phyloP scores from a whole-genome alignment of 2,888 invertebrate species.

The Lepetodrilus schrolli region DNA sequence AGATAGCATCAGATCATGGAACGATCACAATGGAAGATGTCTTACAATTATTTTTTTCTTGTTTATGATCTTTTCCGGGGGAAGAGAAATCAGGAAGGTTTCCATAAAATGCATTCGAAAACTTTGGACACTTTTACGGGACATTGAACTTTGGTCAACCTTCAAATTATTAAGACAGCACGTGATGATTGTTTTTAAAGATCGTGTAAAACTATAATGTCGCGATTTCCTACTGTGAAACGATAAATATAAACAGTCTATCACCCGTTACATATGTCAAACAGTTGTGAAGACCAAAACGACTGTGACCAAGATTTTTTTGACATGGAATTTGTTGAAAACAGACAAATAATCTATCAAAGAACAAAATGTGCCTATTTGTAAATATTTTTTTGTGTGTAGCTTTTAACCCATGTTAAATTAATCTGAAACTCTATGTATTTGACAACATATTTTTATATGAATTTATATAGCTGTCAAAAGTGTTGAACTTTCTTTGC shows the following conservation, averaged over 20 bases:
- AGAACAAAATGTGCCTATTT: no score
- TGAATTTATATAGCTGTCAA: no score
- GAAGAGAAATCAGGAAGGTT: neutral
- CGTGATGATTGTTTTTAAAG: neutral
- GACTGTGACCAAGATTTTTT: no score
- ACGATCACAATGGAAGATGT: slow-evolving; percentile 12
- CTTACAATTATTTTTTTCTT: neutral
- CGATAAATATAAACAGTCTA: neutral
- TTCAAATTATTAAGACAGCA: neutral
- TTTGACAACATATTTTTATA: no score
- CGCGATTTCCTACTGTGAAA: neutral
- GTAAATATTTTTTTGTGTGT: no score
- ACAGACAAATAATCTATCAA: no score
- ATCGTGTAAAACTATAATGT: neutral
- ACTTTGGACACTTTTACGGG: neutral
- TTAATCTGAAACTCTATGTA: no score
- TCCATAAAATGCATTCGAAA: neutral
- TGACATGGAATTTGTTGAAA: no score
- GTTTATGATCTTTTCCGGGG: neutral
- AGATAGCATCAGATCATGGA: no score
- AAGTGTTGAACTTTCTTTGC: no score
- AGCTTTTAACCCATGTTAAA: no score
- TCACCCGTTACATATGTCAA: neutral
- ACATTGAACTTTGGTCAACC: neutral
- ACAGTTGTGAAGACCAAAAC: no score